Base-by-base conservation (phyloP, 2,113 vertebrate genomes). In the Chrysochloris asiatica region DNA sequence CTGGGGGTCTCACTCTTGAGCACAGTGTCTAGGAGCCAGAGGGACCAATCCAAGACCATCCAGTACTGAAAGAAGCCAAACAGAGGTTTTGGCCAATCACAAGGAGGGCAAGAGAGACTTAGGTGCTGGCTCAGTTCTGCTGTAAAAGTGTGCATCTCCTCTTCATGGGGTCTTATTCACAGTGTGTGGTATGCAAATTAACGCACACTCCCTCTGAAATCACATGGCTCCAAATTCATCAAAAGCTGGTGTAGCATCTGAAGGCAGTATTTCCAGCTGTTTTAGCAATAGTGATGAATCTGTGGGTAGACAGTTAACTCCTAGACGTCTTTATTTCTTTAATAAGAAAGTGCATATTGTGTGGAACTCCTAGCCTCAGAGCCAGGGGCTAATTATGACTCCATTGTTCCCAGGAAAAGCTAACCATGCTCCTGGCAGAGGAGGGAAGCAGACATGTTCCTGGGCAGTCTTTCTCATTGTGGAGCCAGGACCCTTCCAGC, bases 371-470 rank as follows among this genome's bases (percentile, higher is more conserved):
- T 7, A 22, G 86, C 45, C 52, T n/a, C 33, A 4, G 72, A 92
- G 78, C 63, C 86, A 59, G 83, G 85, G 94, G 47, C 65, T 80
- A 86, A 86, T 94, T 69, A 88, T n/a, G 24, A 84, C 43, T 47
- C 33, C 45, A 72, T 90, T 95, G 89, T 95, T 83, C 78, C 86
- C 43, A 33, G 78, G 69, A 73, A 47, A 59, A 84, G 86, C 75
- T 14, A 67, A 91, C 14, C 9, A 22, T 11, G 52, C 80, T 54
- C 50, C 80, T 80, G 91, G 92, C 10, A 47, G 56, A 48, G 28
- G 14, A 9, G 2, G 38, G 45, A 54, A 41, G 50, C 47, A 33
- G 67, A 48, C 30, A 71, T 30, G 87, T 45, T 11, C 13, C 13
- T 16, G 43, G n/a, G 89, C 43, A 73, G 52, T 36, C 14, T 41